These are phyloP conservation scores for Drosophila saltans DNA, from an alignment of 1,140 invertebrate species.

Conservation along the genomic window DNA sequence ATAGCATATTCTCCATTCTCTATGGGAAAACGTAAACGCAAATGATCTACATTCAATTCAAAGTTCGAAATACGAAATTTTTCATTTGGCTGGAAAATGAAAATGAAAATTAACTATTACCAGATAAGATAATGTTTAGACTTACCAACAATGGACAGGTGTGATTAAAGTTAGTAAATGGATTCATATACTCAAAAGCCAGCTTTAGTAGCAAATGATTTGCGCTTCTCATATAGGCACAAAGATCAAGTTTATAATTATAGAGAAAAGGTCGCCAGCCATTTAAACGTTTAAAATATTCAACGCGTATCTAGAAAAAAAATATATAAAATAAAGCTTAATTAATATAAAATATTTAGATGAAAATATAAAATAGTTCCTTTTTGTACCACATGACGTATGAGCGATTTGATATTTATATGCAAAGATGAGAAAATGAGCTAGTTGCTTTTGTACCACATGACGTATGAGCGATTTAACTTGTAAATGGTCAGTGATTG, in stretches of 20 bases:
- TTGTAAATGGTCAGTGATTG: no score
- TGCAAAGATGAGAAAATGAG: no score
- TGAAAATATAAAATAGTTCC: no score
- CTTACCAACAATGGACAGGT: background rate
- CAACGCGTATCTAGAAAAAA: slow-evolving; percentile 9
- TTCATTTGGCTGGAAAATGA: slow-evolving; percentile 3
- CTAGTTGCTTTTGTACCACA: no score
- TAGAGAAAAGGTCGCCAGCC: slow-evolving; percentile 21
- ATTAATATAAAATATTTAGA: no score
- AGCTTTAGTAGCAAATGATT: background rate
- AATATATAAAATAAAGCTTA: no score
- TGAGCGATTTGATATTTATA: no score
- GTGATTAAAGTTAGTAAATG: slow-evolving; percentile 1
- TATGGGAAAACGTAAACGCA: slow-evolving; percentile 3
- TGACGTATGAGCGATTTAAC: no score
- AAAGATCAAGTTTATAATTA: slow-evolving; percentile 13
- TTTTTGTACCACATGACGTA: no score
- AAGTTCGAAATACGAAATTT: background rate
- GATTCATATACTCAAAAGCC: background rate
- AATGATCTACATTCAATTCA: background rate
- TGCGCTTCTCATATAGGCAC: background rate
- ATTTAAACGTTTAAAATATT: slow-evolving; percentile 17
- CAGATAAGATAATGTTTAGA: background rate
- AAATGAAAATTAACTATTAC: background rate
- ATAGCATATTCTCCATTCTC: slow-evolving; percentile 8